phyloP scores from a whole-genome alignment of 1,140 invertebrate genomes.

The Neodiprion lecontei region DNA sequence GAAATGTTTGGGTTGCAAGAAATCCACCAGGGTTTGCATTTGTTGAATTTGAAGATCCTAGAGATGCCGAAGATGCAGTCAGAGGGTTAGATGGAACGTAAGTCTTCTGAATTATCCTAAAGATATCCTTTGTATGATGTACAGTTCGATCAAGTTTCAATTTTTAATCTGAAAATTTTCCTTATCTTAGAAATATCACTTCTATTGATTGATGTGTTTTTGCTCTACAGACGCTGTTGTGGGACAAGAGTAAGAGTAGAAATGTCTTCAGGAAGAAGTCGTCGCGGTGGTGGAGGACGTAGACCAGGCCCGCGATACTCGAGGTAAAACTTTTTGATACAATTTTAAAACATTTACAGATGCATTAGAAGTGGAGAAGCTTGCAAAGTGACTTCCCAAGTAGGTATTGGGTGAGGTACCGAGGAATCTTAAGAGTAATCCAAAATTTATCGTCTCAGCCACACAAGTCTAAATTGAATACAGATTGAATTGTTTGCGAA shows the following conservation, averaged over 20 bases:
- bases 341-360: constrained; percentile 33
- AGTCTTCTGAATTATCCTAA: constrained; percentile 54
- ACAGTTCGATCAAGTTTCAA: constrained; percentile 11
- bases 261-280: constrained; percentile 85
- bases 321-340: constrained; percentile 54
- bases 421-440: constrained; percentile 18
- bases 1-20: constrained; percentile 97
- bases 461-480: background rate
- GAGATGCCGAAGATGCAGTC: constrained; percentile 98
- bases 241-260: constrained; percentile 84
- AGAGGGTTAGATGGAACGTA: constrained; percentile 93
- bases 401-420: constrained; percentile 47
- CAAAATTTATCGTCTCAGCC: background rate
- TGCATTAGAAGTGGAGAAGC: constrained; percentile 39
- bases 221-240: constrained; percentile 74
- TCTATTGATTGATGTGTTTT: constrained; percentile 21
- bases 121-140: constrained; percentile 5
- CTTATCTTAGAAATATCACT: constrained; percentile 10
- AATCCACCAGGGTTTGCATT: constrained; percentile 97
- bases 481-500: background rate
- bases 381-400: constrained; percentile 41
- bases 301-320: constrained; percentile 61
- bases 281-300: constrained; percentile 71
- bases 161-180: constrained; percentile 17
- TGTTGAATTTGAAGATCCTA: constrained; percentile 96